Evolutionary conservation across 2,797 vertebrate genomes (phyloP), one percentile per base, ranked within the genome.

Genomic region (Gallinago solitaria): DNA sequence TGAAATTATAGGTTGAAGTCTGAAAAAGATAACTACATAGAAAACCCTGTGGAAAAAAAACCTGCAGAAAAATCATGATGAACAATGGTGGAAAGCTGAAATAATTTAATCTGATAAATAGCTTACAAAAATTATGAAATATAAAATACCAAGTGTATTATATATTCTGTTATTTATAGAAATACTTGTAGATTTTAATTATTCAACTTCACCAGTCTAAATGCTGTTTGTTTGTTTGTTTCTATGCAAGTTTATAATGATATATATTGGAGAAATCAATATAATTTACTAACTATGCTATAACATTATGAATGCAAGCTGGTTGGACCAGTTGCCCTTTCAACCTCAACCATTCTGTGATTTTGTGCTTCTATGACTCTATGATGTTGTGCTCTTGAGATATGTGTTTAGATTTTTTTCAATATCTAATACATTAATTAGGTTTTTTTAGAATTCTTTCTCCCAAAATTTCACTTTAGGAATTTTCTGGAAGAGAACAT

Each of bases 401-500:
- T 56, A 21, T 21, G 56, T 3, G 23, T 64, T 51, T 14, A 60
- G 2, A 3, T 83, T 73, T 87, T 83, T 59, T 32, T 6, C 39
- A 39, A 3, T 23, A 4, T 32, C 12, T 60, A 24, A 48, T 54
- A 35, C 2, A 50, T 10, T 9, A 16, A 54, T 20, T 28, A 35
- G 21, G 4, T n/a, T n/a, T 8, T 54, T 70, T 25, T 23, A 12
- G 15, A 78, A 37, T 35, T 12, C 5, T 4, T 73, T 65, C 11
- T 39, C 17, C 3, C 7, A 23, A 8, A 43, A 61, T 43, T 43
- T 63, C 12, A 4, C 11, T 1, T 1, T 6, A 10, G 4, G 37
- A 63, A 43, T 76, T 47, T 89, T 61, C n/a, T 39, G 19, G 25
- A 43, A 56, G 11, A 39, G 16, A 56, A 41, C 11, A 8, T 63